These are phyloP conservation scores for Xyliphius kryptos DNA, from an alignment of 2,113 vertebrate genomes.

Conservation along the genomic window DNA sequence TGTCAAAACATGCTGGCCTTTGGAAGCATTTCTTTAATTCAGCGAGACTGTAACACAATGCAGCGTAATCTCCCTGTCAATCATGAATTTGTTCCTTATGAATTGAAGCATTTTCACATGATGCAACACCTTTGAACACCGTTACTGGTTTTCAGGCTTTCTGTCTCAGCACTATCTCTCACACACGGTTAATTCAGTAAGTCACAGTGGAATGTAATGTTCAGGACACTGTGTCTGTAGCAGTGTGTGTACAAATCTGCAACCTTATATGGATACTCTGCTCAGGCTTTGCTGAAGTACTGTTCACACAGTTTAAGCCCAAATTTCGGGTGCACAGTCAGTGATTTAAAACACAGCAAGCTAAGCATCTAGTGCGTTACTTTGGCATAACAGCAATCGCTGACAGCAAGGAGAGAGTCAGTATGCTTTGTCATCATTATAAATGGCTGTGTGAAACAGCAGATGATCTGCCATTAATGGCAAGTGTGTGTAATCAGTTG, in stretches of 20 bases:
- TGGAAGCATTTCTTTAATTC: slow-evolving; percentile 5
- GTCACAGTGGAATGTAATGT: too few species aligned
- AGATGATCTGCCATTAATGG: too few species aligned
- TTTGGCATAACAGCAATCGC: slow-evolving; percentile 3
- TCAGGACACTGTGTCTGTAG: too few species aligned
- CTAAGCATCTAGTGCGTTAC: slow-evolving; percentile 20
- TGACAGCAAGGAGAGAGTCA: slow-evolving; percentile 14
- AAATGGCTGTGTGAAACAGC: too few species aligned
- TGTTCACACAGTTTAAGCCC: slow-evolving; percentile 23
- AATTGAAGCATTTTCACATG: too few species aligned
- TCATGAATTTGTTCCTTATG: not conserved
- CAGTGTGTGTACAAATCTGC: slow-evolving; percentile 27
- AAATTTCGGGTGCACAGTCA: slow-evolving; percentile 16
- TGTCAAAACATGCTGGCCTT: not conserved
- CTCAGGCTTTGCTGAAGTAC: slow-evolving; percentile 23
- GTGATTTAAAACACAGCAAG: slow-evolving; percentile 8
- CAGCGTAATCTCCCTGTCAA: slow-evolving; percentile 7
- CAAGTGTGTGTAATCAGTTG: too few species aligned
- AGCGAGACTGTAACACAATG: not conserved
- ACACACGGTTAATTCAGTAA: too few species aligned
- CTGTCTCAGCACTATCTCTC: too few species aligned
- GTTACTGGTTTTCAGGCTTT: too few species aligned
- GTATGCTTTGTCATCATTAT: slow-evolving; percentile 30
- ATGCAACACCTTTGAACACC: too few species aligned
- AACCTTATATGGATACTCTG: slow-evolving; percentile 45